phyloP scores from a whole-genome alignment of 2,888 invertebrate species.

The Parnassius orleans region DNA sequence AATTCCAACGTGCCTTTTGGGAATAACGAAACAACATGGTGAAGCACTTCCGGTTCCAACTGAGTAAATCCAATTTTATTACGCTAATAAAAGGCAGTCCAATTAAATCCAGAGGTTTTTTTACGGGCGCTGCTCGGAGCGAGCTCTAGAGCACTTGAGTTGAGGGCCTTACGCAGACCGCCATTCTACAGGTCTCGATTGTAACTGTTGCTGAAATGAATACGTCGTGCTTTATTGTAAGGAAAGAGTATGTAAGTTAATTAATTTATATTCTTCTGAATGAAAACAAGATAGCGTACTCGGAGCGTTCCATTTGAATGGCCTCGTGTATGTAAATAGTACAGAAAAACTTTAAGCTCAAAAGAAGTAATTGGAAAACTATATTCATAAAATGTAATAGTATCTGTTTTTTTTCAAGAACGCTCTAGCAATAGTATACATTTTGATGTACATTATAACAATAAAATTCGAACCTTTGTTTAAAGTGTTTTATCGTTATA shows the following conservation, averaged over 20 bases:
- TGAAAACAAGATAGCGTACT: no score
- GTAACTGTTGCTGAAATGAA: conserved; percentile 53
- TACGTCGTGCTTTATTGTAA: conserved; percentile 49
- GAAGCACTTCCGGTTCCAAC: conserved; percentile 45
- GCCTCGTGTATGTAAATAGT: no score
- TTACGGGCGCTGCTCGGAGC: conserved; percentile 54
- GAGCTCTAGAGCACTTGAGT: conserved; percentile 52
- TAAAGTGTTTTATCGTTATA: no score
- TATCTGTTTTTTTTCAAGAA: no score
- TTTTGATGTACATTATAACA: no score
- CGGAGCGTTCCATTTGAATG: no score
- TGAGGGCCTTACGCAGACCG: conserved; percentile 42
- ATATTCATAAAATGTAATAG: no score
- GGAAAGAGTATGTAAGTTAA: neutral
- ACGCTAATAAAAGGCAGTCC: conserved; percentile 77
- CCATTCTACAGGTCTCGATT: conserved; percentile 51
- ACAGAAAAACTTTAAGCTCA: no score
- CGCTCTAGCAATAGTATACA: no score
- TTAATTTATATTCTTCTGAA: neutral
- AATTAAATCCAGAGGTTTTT: conserved; percentile 72
- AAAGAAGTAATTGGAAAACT: no score
- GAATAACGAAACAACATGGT: conserved; percentile 55
- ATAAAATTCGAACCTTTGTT: no score
- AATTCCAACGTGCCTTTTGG: conserved; percentile 37
- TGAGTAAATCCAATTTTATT: conserved; percentile 74